Evolutionary conservation across 2,113 vertebrate species (phyloP).

Genomic region (Emydura subglobosa): DNA sequence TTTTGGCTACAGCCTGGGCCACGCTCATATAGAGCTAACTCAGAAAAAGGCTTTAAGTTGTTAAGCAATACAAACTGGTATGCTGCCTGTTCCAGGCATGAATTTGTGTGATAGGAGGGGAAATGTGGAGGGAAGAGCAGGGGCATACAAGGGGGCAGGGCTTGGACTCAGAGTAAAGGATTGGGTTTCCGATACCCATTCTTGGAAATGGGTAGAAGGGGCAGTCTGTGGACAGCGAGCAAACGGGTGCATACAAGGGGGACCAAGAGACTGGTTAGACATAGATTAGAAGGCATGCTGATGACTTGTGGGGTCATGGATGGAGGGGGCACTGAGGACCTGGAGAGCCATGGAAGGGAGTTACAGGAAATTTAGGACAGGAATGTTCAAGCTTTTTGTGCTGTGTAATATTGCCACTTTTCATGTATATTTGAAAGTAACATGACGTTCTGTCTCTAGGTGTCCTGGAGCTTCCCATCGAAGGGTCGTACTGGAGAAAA

Average conservation of each 20-base stretch:
- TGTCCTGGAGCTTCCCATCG: constrained; percentile 92
- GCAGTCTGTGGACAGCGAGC: neutral
- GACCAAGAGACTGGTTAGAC: neutral
- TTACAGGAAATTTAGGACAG: neutral
- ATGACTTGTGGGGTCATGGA: neutral
- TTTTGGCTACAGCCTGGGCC: neutral
- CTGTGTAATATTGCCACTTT: neutral
- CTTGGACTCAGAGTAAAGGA: neutral
- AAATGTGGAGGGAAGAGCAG: neutral
- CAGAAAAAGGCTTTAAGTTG: neutral
- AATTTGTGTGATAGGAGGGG: neutral
- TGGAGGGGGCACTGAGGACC: neutral
- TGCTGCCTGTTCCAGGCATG: neutral
- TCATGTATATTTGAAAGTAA: neutral
- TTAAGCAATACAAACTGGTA: neutral
- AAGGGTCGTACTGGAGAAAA: constrained; percentile 84
- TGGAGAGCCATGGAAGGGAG: neutral
- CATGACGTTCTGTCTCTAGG: constrained; percentile 73
- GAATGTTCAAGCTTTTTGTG: neutral
- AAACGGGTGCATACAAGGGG: neutral
- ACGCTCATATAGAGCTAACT: neutral
- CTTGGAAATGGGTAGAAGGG: neutral
- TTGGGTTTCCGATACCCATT: neutral
- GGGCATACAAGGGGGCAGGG: neutral
- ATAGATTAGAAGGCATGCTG: neutral